phyloP scores from a whole-genome alignment of 2,113 vertebrate genomes.

The Engraulis encrasicolus region DNA sequence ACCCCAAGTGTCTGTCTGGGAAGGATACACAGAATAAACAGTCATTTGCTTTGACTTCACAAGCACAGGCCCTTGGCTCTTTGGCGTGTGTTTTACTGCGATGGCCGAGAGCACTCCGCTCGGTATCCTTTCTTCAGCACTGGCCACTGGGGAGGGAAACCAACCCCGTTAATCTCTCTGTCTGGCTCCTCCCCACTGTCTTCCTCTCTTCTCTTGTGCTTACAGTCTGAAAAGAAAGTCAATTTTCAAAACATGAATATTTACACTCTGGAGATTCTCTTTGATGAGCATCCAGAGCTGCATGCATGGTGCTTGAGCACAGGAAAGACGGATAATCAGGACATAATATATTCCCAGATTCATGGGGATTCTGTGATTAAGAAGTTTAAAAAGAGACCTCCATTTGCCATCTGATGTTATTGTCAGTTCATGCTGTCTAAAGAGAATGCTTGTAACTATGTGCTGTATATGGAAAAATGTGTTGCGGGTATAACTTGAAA shows the following conservation, averaged over 20 bases:
- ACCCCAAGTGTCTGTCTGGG: neutral
- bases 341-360: neutral
- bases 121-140: neutral
- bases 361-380: neutral
- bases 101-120: neutral
- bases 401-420: neutral
- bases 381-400: neutral
- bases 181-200: neutral
- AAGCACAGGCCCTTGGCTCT: too few relatives aligned
- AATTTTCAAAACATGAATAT: slow-evolving; percentile 12
- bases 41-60: neutral
- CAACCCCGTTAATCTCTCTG: neutral
- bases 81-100: neutral
- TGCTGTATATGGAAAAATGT: neutral
- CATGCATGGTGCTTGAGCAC: neutral
- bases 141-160: neutral
- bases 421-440: too few relatives aligned
- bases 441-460: too few relatives aligned
- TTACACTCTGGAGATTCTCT: slow-evolving; percentile 10
- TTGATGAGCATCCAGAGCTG: slow-evolving; percentile 9
- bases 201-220: neutral
- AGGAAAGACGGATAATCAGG: slow-evolving; percentile 3
- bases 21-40: neutral
- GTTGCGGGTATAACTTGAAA: neutral
- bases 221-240: neutral